phyloP scores from a whole-genome alignment of 1,140 invertebrate genomes.

The Ceratitis capitata region DNA sequence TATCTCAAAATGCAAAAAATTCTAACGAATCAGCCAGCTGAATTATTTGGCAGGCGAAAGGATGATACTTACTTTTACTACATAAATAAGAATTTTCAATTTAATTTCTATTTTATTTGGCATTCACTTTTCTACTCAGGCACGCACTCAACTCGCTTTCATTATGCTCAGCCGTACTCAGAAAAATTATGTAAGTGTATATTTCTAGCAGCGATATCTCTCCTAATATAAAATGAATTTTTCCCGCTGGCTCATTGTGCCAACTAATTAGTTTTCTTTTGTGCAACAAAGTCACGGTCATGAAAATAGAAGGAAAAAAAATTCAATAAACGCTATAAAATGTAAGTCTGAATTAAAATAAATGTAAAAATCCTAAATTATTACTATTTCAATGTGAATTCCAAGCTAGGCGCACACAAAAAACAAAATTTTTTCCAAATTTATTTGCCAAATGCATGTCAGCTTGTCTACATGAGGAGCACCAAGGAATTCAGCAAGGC shows the following conservation, averaged over 20 bases:
- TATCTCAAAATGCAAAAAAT: neutral
- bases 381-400: neutral
- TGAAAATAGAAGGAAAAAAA: neutral
- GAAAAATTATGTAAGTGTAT: neutral
- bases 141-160: neutral
- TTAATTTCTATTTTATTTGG: neutral
- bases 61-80: neutral
- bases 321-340: neutral
- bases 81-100: neutral
- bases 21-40: neutral
- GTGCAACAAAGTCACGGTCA: conserved; percentile 16
- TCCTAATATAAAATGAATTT: neutral
- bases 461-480: neutral
- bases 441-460: neutral
- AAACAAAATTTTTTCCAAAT: neutral
- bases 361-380: neutral
- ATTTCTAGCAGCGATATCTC: neutral
- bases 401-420: neutral
- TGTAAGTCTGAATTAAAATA: neutral
- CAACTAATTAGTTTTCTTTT: conserved; percentile 21
- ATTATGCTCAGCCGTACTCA: too few relatives aligned
- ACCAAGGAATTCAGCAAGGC: neutral
- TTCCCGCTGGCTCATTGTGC: conserved; percentile 15
- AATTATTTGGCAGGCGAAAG: neutral
- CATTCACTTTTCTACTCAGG: neutral